Conservation (phyloP, 2,113 vertebrate species). For the Ondatra zibethicus region DNA sequence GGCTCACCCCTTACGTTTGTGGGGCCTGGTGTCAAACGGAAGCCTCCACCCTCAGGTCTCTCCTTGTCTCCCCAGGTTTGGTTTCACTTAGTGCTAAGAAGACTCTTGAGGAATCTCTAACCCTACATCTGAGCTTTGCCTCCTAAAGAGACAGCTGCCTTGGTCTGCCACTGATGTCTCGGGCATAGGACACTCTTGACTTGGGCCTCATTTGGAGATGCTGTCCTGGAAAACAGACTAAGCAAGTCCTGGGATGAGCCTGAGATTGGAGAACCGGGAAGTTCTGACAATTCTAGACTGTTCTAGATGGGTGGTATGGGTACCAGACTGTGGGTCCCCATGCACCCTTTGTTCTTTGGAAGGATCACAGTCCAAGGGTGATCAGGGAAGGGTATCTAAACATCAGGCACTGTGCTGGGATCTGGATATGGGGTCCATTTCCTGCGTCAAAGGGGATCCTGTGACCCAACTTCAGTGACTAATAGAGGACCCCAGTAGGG, state of each 20-base stretch:
- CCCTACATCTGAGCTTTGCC: constrained; percentile 9
- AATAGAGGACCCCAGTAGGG: not conserved
- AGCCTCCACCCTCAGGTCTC: not conserved
- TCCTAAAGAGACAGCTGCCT: constrained; percentile 23
- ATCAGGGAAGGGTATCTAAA: not conserved
- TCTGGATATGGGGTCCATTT: not conserved
- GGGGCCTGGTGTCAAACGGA: not conserved
- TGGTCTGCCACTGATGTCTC: not conserved
- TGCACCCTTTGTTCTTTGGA: not conserved
- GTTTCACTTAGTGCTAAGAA: not conserved
- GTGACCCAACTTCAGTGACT: not conserved
- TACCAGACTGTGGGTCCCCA: not conserved
- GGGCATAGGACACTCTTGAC: not conserved
- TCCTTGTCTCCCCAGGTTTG: not conserved
- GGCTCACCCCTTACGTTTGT: not conserved
- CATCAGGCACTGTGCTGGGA: not conserved
- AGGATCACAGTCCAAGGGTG: not conserved
- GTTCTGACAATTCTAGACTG: not conserved
- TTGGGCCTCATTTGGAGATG: not conserved
- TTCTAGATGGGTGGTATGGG: not conserved
- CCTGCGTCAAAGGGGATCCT: not conserved
- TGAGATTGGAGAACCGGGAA: not conserved
- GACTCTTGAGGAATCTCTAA: not conserved
- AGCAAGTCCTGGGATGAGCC: not conserved
- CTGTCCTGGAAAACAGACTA: not conserved